Evolutionary conservation across 2,113 vertebrate genomes (phyloP), one percentile per base, ranked within the genome.

Genomic region (Formicarius rufipectus): DNA sequence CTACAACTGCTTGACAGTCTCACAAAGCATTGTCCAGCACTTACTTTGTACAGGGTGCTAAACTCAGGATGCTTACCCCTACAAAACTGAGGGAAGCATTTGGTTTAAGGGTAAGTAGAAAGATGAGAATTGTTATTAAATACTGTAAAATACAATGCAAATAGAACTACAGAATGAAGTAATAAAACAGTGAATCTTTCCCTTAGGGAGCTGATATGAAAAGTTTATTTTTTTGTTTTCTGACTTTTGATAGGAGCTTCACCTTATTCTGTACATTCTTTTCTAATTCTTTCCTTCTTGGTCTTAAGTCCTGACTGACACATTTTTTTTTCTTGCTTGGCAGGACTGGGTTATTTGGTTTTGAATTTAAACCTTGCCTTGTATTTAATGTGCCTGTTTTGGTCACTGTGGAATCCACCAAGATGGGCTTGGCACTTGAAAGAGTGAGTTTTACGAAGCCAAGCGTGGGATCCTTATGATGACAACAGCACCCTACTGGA

Each of bases 71-170:
- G 52, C 49, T 24, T 95, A 71, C 6, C 12, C 44, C 14, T 82
- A n/a, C 35, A 62, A 75, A 94, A 83, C 25, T 22, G 49, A 91
- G 12, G 62, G 66, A 78, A 82, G 69, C 37, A 60, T 91, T 96
- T 95, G 44, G 45, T 92, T 91, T 84, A 84, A 87, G 59, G 81
- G 11, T n/a, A 72, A 88, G 44, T 49, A 63, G 69, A 94, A 87
- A 91, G 17, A 86, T 44, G 47, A 84, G 76, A 81, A 88, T 74
- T 88, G 42, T 23, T 94, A 55, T 28, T 82, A 84, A 91, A 93
- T 66, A 42, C 35, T 55, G 12, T 74, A 84, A 95, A 95, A 81
- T 60, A 81, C 39, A 90, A 39, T 64, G 58, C 92, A 69, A 83
- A 73, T 25, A 74, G 63, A 92, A 59, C 33, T 77, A 64, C 47